A percentile compares a stretch with the other conserved stretches of the same genome.
These are phyloP conservation scores for Channa striata DNA, from an alignment of 2,797 vertebrate species.

Conservation along the genomic window DNA sequence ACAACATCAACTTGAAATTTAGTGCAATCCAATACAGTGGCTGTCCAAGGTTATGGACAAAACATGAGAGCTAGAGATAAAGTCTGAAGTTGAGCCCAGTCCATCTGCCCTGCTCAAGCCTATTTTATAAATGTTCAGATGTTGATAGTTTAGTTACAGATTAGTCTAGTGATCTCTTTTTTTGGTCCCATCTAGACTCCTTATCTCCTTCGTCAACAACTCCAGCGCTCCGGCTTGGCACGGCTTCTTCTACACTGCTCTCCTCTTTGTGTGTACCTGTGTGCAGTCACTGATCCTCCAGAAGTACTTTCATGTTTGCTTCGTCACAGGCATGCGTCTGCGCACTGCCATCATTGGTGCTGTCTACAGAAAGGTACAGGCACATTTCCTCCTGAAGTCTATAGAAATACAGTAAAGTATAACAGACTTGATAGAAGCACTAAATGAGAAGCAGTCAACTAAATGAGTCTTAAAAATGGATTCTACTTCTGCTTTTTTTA, in stretches of 20 bases:
- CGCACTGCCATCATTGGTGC: slow-evolving; percentile 94
- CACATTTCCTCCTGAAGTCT: background rate
- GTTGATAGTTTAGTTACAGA: background rate
- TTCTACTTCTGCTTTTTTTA: no score
- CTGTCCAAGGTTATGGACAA: no score
- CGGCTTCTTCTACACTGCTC: slow-evolving; percentile 91
- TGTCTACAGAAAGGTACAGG: slow-evolving; percentile 92
- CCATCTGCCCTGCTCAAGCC: no score
- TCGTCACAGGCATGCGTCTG: slow-evolving; percentile 95
- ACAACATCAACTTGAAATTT: no score
- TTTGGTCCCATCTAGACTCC: slow-evolving; percentile 80
- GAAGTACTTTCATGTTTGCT: slow-evolving; percentile 97
- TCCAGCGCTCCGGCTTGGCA: slow-evolving; percentile 90
- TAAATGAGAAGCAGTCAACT: background rate
- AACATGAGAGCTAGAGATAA: no score
- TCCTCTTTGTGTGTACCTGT: slow-evolving; percentile 91
- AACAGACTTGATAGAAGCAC: background rate
- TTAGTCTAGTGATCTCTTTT: background rate
- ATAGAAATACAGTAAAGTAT: background rate
- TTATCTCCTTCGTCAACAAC: slow-evolving; percentile 91
- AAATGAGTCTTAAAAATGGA: no score
- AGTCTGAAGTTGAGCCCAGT: no score
- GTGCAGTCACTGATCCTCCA: slow-evolving; percentile 95
- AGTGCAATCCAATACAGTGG: no score
- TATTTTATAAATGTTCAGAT: no score